Percentiles rank a stretch among this genome's conserved stretches.
phyloP scores from a whole-genome alignment of 2,797 vertebrate species.

The Vultur gryphus region DNA sequence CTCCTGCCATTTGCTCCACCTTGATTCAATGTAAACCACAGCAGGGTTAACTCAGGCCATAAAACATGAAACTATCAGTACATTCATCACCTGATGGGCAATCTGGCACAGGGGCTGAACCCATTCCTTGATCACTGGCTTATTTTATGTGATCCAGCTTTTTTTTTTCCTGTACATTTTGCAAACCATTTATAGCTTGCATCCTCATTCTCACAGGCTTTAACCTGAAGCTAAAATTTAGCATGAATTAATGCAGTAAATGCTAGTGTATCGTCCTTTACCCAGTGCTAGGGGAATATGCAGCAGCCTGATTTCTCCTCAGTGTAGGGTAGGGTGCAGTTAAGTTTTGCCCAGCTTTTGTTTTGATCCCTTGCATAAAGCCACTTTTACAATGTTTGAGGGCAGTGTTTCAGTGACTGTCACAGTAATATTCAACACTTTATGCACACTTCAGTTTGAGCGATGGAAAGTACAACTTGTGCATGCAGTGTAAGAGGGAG shows the following conservation, averaged over 20 bases:
- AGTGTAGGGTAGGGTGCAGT: no score
- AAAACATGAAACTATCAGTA: neutral
- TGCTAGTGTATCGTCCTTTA: neutral
- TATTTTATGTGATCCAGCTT: neutral
- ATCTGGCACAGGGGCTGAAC: neutral
- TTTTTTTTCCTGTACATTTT: neutral
- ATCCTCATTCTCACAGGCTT: neutral
- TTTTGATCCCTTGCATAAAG: neutral
- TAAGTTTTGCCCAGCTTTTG: neutral
- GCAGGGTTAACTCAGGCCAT: neutral
- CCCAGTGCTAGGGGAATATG: neutral
- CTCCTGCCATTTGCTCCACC: conserved; percentile 15
- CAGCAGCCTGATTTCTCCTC: neutral
- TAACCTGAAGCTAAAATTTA: neutral
- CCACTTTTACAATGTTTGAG: neutral
- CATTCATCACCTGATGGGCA: neutral
- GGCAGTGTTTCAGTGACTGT: neutral
- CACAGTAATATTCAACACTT: neutral
- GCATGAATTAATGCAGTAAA: neutral
- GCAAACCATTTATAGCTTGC: neutral
- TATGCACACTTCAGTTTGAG: neutral
- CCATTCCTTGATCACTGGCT: neutral
- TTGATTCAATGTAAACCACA: neutral
- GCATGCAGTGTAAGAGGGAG: neutral
- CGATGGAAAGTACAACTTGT: neutral